phyloP scores from a whole-genome alignment of 2,888 invertebrate genomes.

The Caenorhabditis auriculariae region DNA sequence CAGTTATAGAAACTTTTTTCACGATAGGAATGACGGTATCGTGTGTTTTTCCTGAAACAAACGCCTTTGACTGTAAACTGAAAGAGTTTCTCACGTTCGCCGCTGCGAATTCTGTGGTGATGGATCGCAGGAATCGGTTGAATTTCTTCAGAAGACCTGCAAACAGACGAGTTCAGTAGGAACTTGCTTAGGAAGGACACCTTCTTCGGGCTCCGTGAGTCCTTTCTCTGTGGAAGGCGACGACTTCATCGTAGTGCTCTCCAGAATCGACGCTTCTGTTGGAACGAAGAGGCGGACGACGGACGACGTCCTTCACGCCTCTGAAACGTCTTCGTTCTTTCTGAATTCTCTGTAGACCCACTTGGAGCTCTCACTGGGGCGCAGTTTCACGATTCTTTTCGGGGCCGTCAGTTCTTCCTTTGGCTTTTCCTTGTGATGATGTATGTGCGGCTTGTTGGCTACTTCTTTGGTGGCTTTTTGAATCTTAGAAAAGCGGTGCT shows the following conservation, averaged over 20 bases:
- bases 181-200: no score
- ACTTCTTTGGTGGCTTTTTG: slow-evolving; percentile 17
- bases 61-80: no score
- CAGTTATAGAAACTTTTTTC: slow-evolving; percentile 37
- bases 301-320: slow-evolving; percentile 6
- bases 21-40: slow-evolving; percentile 30
- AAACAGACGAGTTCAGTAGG: no score
- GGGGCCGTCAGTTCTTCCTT: slow-evolving; percentile 14
- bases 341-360: background rate
- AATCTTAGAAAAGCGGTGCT: no score
- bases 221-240: slow-evolving; percentile 27
- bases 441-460: background rate
- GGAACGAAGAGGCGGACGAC: slow-evolving; percentile 2
- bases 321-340: background rate
- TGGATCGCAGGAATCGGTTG: no score
- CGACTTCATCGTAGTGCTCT: slow-evolving; percentile 33
- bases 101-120: no score
- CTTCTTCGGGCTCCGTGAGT: no score
- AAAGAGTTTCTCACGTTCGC: no score
- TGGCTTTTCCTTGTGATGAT: slow-evolving; percentile 22
- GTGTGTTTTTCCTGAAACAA: slow-evolving; percentile 25
- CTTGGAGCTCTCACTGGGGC: slow-evolving; percentile 14
- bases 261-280: slow-evolving; percentile 27
- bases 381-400: slow-evolving; percentile 17
- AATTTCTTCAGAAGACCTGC: no score